Conservation (phyloP, 2,113 vertebrate genomes). For the Pandion haliaetus region DNA sequence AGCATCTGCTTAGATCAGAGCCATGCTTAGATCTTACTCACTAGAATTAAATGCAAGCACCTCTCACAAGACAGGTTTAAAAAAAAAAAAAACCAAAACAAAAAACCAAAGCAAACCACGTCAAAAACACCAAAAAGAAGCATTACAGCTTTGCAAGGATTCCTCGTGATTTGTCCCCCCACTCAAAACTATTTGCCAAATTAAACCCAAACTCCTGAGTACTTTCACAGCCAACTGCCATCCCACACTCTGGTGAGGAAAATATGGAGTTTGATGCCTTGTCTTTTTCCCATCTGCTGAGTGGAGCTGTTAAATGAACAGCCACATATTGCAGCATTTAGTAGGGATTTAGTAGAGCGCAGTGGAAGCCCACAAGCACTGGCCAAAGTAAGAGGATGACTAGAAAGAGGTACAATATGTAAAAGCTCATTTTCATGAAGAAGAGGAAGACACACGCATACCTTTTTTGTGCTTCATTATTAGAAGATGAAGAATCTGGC, state of each 20-base stretch:
- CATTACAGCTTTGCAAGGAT: neutral
- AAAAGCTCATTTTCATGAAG: neutral
- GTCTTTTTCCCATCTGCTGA: neutral
- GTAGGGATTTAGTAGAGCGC: neutral
- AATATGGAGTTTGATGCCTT: rapidly evolving
- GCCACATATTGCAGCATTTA: neutral
- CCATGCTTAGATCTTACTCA: neutral
- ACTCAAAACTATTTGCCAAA: neutral
- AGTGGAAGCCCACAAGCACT: neutral
- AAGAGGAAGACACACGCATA: neutral
- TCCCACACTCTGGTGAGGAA: neutral
- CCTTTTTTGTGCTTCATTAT: conserved; percentile 52
- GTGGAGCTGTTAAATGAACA: neutral
- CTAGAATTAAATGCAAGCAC: neutral
- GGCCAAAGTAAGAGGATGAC: neutral
- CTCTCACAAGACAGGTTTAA: neutral
- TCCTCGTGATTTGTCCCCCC: neutral
- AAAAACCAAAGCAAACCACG: neutral
- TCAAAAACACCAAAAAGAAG: neutral
- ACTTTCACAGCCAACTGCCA: neutral
- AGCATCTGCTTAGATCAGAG: neutral
- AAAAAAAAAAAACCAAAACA: neutral
- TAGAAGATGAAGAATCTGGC: conserved; percentile 4
- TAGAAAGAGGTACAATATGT: neutral
- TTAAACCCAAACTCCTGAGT: neutral